These are phyloP conservation scores for Thereva unica DNA, from an alignment of 2,888 invertebrate species.

Conservation along the genomic window DNA sequence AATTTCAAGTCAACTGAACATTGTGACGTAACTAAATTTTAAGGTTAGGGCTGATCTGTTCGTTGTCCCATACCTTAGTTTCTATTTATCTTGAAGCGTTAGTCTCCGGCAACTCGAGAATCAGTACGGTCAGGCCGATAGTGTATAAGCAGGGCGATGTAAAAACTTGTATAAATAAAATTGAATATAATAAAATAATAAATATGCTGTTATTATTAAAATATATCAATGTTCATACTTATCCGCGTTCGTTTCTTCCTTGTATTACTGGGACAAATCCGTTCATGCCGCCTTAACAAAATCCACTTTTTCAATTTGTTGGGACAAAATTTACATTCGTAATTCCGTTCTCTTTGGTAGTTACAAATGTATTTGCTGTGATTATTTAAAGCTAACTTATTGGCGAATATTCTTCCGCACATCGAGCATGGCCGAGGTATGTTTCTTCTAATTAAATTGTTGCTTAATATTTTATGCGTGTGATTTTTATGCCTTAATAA, in stretches of 20 bases:
- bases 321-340: constrained; percentile 50
- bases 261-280: constrained; percentile 45
- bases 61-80: too few relatives aligned
- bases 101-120: too few relatives aligned
- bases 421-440: constrained; percentile 46
- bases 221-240: too few relatives aligned
- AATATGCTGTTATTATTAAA: too few relatives aligned
- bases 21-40: too few relatives aligned
- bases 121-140: too few relatives aligned
- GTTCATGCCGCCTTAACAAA: constrained; percentile 50
- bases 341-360: constrained; percentile 41
- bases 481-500: constrained; percentile 38
- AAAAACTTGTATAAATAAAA: too few relatives aligned
- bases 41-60: too few relatives aligned
- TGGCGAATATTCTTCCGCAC: constrained; percentile 50
- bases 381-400: constrained; percentile 52
- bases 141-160: too few relatives aligned
- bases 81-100: too few relatives aligned
- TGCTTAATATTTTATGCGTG: constrained; percentile 12
- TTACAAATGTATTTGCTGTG: constrained; percentile 54
- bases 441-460: constrained; percentile 16
- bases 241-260: constrained; percentile 1
- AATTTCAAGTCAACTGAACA: too few relatives aligned
- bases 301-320: constrained; percentile 52
- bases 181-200: too few relatives aligned